Evolutionary conservation across 1,140 invertebrate species (phyloP), one percentile per base, ranked within the genome.

Genomic region (Probaryconus sp.): DNA sequence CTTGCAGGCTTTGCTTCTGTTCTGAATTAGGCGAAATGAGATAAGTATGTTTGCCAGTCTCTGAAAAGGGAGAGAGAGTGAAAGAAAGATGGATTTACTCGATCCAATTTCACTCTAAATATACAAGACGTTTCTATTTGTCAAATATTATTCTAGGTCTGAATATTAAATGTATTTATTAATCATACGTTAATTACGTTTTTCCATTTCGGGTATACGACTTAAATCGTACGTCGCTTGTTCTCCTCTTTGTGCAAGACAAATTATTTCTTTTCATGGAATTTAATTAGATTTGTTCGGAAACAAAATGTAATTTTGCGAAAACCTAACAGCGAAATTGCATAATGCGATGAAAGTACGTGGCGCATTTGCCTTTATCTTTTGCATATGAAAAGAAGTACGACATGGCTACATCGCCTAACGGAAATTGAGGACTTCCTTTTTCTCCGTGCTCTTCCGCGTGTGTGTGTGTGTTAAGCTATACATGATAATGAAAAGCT

Each of bases 381-480:
- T 76, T 67, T 65, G 67, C 73, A 60, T 69, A 56, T 43, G 72
- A 76, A 76, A 70, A 70, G 60, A 65, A 60, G 69, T 60, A 70
- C 43, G 60, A 40, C 60, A 42, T 31, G 37, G 51, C 53, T 60
- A 68, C 73, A 78, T 69, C 69, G 64, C 68, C 72, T 63, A 81
- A 78, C 75, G 64, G 73, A 68, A 83, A 80, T 81, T 81, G 81
- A 82, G 80, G 55, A 65, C 58, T 73, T 72, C 64, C 69, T 72
- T 77, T 70, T 73, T 79, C 64, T 69, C 74, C n/a, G n/a, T n/a
- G n/a, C n/a, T 43, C 56, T 45, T 68, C 61, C 63, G 40, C 33
- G 2, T 40, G 43, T 51, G 63, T 38, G 65, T 68, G 64, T 61
- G 61, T 68, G 63, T 51, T 67, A 72, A 76, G 69, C 68, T 72